Conservation (phyloP, 2,888 invertebrate genomes). For the Cryptocephalus primarius region DNA sequence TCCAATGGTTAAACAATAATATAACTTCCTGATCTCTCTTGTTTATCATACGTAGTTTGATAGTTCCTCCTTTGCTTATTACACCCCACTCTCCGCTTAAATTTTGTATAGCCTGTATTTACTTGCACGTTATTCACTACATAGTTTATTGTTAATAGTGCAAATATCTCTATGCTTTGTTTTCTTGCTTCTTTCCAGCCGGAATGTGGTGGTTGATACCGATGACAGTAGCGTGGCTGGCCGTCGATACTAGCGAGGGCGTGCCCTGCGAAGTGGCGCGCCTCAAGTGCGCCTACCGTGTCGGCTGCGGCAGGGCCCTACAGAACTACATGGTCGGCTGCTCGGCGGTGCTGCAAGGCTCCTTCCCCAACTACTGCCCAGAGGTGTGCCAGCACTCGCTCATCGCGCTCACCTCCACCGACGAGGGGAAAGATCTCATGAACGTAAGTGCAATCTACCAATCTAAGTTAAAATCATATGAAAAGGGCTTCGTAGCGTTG, state of each 20-base stretch:
- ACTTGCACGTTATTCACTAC: too few species aligned
- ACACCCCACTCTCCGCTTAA: too few species aligned
- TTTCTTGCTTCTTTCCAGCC: slow-evolving; percentile 20
- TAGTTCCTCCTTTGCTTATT: too few species aligned
- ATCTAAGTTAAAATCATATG: too few species aligned
- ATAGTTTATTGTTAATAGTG: too few species aligned
- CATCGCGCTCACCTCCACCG: slow-evolving; percentile 67
- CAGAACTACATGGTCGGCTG: slow-evolving; percentile 68
- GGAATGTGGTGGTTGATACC: slow-evolving; percentile 37
- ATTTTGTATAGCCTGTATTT: too few species aligned
- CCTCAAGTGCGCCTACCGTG: slow-evolving; percentile 61
- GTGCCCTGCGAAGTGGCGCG: slow-evolving; percentile 54
- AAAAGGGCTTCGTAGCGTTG: too few species aligned
- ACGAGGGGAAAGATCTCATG: slow-evolving; percentile 68
- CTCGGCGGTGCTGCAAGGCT: slow-evolving; percentile 52
- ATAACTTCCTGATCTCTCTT: too few species aligned
- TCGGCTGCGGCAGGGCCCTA: slow-evolving; percentile 66
- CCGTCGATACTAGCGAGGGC: slow-evolving; percentile 11
- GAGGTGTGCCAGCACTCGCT: slow-evolving; percentile 65
- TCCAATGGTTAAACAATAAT: too few species aligned
- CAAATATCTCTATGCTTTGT: background rate
- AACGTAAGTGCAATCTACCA: slow-evolving; percentile 47
- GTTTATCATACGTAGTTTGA: too few species aligned
- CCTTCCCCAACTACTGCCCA: slow-evolving; percentile 45
- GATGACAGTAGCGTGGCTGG: slow-evolving; percentile 30